Evolutionary conservation across 2,797 vertebrate species (phyloP), one percentile per base, ranked within the genome.

Genomic region (Eurystomus glaucurus): DNA sequence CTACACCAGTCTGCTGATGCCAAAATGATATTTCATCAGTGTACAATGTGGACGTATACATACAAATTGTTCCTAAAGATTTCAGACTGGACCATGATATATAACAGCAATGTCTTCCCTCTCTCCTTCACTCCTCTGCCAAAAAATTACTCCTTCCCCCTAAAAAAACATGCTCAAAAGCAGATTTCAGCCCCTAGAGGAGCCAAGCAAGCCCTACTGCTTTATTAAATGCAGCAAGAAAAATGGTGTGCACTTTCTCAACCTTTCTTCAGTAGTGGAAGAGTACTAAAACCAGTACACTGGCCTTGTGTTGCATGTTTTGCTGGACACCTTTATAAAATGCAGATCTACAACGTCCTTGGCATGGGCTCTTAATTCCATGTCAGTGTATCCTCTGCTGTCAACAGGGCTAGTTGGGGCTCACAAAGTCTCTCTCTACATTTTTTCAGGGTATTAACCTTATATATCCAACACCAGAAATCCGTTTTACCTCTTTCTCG

Each of bases 231-330:
- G 12, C 28, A 70, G 14, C 28, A 72, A 33, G 33, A 66, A 54
- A 85, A 79, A 75, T 29, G 11, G 6, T 41, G 14, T 69, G 21
- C 8, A 6, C 11, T 43, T 75, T 45, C 41, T 48, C 39, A 16
- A 1, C 31, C 14, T 94, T 79, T 82, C 54, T 83, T 54, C 11
- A 45, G 81, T 0, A 0, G 28, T 4, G 1, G 25, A 61, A 45
- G 62, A n/a, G 9, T 14, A 10, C 48, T 80, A 41, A 68, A 80
- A 45, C 31, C 21, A 33, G 16, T 35, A 14, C 4, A 4, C 26
- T 35, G 14, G 37, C 41, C 28, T 51, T 71, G 35, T 51, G 33
- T 41, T 8, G 2, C 7, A 4, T 23, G 13, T 58, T 82, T 78
- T 77, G 10, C 17, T 80, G 55, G 33, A 21, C 6, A n/a, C 2